These are phyloP conservation scores for Alviniconcha marisindica DNA, from an alignment of 1,140 invertebrate genomes.

Conservation along the genomic window DNA sequence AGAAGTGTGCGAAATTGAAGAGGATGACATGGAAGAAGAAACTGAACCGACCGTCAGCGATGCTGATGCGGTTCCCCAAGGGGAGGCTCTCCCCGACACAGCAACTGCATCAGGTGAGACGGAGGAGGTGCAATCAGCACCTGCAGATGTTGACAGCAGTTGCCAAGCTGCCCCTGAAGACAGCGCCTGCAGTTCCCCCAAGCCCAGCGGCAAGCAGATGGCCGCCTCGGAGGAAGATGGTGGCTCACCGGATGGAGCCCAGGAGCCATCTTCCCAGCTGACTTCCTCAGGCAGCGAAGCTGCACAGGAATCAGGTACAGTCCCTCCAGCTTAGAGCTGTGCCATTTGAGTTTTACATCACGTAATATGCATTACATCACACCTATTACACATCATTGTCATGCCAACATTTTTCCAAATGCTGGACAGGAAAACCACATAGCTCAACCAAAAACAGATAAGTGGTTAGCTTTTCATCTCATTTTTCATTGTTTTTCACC, in stretches of 20 bases:
- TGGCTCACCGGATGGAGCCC: neutral
- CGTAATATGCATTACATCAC: too few relatives aligned
- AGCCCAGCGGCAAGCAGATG: conserved; percentile 11
- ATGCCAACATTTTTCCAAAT: neutral
- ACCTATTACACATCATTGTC: too few relatives aligned
- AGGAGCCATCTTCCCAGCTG: conserved; percentile 7
- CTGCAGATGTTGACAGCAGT: conserved; percentile 9
- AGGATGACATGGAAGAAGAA: neutral
- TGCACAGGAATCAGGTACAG: conserved; percentile 3
- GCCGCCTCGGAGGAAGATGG: conserved; percentile 13
- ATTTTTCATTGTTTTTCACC: neutral
- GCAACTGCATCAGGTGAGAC: conserved; percentile 9
- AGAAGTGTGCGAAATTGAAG: neutral
- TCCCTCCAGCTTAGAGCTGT: too few relatives aligned
- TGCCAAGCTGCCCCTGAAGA: conserved; percentile 29
- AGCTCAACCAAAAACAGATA: neutral
- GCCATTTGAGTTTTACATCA: neutral
- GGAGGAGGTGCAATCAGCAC: neutral
- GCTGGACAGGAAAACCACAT: neutral
- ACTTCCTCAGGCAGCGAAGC: conserved; percentile 7
- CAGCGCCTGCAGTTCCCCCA: neutral
- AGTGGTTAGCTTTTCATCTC: neutral
- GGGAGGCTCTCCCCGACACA: conserved; percentile 27
- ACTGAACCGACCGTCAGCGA: neutral
- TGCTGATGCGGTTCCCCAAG: neutral